These are phyloP conservation scores for Austrolebias charrua DNA, from an alignment of 2,797 vertebrate species.

Conservation along the genomic window DNA sequence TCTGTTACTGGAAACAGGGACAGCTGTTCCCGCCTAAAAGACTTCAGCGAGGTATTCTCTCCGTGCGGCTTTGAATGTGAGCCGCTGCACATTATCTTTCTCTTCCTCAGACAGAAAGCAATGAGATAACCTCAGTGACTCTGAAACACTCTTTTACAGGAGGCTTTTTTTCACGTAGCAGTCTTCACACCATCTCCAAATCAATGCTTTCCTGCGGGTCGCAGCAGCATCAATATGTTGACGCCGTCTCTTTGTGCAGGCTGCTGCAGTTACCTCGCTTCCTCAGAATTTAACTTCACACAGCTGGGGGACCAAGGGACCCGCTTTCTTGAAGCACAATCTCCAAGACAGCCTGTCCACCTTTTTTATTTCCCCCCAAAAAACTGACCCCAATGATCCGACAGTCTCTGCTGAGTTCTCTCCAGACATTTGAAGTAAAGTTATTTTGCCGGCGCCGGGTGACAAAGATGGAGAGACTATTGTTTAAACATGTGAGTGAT, in stretches of 20 bases:
- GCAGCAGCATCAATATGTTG: conserved; percentile 53
- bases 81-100: conserved; percentile 1
- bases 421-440: conserved; percentile 73
- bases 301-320: conserved; percentile 41
- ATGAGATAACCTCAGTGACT: conserved; percentile 56
- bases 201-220: conserved; percentile 56
- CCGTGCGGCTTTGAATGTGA: conserved; percentile 1
- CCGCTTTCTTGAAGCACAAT: conserved; percentile 42
- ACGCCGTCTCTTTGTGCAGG: conserved; percentile 39
- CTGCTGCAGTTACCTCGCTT: conserved; percentile 47
- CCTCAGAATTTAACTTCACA: conserved; percentile 54
- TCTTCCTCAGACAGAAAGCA: conserved; percentile 18
- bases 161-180: conserved; percentile 61
- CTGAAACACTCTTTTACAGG: conserved; percentile 41
- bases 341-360: conserved; percentile 43
- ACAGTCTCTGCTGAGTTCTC: conserved; percentile 70
- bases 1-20: conserved; percentile 17
- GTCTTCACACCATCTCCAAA: conserved; percentile 55
- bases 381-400: conserved; percentile 56
- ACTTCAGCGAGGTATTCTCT: conserved; percentile 6
- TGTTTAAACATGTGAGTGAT: conserved; percentile 80
- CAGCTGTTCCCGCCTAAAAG: conserved; percentile 1
- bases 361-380: conserved; percentile 29
- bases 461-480: conserved; percentile 75
- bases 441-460: conserved; percentile 64